These are phyloP conservation scores for Paratilapia polleni DNA, from an alignment of 2,113 vertebrate genomes.

Conservation along the genomic window DNA sequence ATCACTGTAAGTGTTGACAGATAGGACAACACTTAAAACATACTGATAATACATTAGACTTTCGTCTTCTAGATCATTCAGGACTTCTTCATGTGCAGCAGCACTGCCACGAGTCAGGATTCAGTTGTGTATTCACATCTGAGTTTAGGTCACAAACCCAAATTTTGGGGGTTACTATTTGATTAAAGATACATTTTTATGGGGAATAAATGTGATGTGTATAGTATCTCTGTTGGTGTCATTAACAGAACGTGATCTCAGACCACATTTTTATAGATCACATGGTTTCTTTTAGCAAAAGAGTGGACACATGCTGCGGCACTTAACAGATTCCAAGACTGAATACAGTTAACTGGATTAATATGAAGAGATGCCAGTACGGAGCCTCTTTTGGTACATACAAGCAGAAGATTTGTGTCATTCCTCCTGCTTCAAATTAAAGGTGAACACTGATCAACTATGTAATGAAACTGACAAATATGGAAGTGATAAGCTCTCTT, in stretches of 20 bases:
- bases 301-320: background rate
- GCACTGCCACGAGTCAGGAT: background rate
- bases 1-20: slow-evolving; percentile 45
- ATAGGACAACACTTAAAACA: background rate
- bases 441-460: background rate
- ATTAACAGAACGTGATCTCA: background rate
- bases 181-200: background rate
- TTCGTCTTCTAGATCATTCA: background rate
- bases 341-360: background rate
- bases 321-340: background rate
- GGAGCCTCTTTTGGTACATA: background rate
- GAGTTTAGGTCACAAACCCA: background rate
- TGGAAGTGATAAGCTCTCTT: background rate
- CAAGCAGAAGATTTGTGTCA: background rate
- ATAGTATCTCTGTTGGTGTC: fast-evolving
- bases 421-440: background rate
- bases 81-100: background rate
- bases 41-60: background rate
- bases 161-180: fast-evolving
- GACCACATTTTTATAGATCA: background rate
- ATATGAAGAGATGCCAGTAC: background rate
- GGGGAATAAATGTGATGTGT: background rate
- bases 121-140: background rate
- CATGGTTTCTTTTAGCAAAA: background rate
- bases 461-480: background rate